phyloP scores from a whole-genome alignment of 2,888 invertebrate species.

The Temnothorax rugatulus region DNA sequence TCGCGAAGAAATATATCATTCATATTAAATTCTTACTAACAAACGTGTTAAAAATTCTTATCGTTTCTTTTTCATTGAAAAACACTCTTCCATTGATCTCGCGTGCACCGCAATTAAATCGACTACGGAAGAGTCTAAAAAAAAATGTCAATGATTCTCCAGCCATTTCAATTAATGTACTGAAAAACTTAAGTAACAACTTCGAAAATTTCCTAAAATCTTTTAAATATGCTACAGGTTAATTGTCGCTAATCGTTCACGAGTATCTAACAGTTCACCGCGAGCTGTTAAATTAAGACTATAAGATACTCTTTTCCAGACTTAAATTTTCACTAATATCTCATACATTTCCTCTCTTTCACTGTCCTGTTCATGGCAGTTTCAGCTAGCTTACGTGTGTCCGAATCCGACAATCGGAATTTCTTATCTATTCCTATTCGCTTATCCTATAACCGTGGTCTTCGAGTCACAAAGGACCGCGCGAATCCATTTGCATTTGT shows the following conservation, averaged over 20 bases:
- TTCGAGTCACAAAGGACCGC: constrained; percentile 59
- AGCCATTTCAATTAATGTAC: neutral
- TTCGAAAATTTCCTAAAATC: constrained; percentile 32
- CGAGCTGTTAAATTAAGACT: constrained; percentile 28
- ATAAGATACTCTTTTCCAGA: constrained; percentile 14
- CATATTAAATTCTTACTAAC: constrained; percentile 15
- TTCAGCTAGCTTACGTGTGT: constrained; percentile 84
- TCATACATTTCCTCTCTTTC: constrained; percentile 67
- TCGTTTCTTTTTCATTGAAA: constrained; percentile 1
- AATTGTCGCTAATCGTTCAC: constrained; percentile 32
- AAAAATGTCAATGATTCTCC: constrained; percentile 14
- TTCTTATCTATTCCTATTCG: constrained; percentile 80
- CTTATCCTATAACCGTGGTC: constrained; percentile 73
- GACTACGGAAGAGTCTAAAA: constrained; percentile 2
- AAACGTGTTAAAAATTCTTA: neutral
- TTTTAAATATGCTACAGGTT: constrained; percentile 33
- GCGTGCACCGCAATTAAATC: constrained; percentile 24
- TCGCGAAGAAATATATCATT: constrained; percentile 4
- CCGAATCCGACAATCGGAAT: constrained; percentile 78
- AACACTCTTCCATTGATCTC: constrained; percentile 22
- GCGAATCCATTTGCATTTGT: constrained; percentile 59
- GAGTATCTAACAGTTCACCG: constrained; percentile 34
- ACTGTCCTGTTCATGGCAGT: constrained; percentile 82
- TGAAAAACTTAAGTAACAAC: neutral
- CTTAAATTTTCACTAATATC: constrained; percentile 65